Conservation (phyloP, 2,888 invertebrate genomes). For the Dysmachus trigonus region DNA sequence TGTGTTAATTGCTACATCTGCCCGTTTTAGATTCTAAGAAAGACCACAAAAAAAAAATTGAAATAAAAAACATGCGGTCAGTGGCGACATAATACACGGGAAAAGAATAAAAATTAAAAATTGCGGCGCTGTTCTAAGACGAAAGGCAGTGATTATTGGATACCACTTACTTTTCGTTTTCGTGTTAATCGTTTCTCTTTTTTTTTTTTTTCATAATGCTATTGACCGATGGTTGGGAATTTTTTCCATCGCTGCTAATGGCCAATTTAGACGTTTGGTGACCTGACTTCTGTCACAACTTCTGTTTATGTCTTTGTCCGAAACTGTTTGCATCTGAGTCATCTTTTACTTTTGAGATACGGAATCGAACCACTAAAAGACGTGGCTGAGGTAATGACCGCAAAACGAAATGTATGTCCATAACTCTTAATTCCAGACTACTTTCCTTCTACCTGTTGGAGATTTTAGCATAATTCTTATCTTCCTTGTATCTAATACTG, state of each 20-base stretch:
- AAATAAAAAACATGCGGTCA: background rate
- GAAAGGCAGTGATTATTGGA: background rate
- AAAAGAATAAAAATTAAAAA: background rate
- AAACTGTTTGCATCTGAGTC: background rate
- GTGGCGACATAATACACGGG: background rate
- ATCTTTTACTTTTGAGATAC: background rate
- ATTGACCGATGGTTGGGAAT: background rate
- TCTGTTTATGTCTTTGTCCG: background rate
- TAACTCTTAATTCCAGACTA: background rate
- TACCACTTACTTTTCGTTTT: background rate
- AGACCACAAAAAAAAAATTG: background rate
- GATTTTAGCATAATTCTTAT: constrained; percentile 15
- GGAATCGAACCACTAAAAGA: background rate
- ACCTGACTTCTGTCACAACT: constrained; percentile 33
- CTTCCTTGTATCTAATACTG: constrained; percentile 9
- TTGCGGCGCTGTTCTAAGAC: background rate
- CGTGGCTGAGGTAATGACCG: constrained; percentile 4
- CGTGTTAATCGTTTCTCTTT: background rate
- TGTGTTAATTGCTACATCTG: background rate
- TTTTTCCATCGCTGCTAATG: background rate
- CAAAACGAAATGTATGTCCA: background rate
- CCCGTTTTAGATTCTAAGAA: background rate
- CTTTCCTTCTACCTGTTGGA: background rate
- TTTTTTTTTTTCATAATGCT: background rate
- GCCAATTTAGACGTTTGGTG: background rate